Evolutionary conservation across 2,113 vertebrate genomes (phyloP).

Genomic region (Hystrix brachyura): DNA sequence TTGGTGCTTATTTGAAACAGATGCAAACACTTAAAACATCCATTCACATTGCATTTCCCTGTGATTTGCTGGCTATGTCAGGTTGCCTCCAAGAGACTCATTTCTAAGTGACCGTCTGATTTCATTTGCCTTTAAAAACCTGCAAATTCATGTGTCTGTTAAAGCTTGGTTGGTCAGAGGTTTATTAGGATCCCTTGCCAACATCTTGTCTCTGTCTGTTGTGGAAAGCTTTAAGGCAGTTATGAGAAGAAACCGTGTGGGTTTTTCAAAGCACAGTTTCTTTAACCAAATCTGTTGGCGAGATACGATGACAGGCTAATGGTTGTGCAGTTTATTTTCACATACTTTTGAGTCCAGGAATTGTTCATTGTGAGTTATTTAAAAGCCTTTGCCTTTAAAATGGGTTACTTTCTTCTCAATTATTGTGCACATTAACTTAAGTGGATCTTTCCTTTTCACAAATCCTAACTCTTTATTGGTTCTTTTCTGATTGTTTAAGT

Average conservation of each 20-base stretch:
- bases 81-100: constrained; percentile 70
- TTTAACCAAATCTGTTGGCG: constrained; percentile 58
- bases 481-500: neutral
- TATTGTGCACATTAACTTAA: constrained; percentile 26
- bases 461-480: constrained; percentile 8
- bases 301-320: constrained; percentile 12
- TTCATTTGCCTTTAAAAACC: constrained; percentile 57
- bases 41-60: constrained; percentile 63
- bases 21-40: constrained; percentile 82
- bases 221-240: constrained; percentile 44
- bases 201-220: constrained; percentile 66
- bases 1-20: constrained; percentile 81
- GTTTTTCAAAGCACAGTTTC: constrained; percentile 68
- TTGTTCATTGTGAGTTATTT: constrained; percentile 56
- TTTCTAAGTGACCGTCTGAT: constrained; percentile 74
- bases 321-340: constrained; percentile 53
- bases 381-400: constrained; percentile 33
- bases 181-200: constrained; percentile 65
- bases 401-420: neutral
- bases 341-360: constrained; percentile 52
- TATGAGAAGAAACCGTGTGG: constrained; percentile 54
- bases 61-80: constrained; percentile 73
- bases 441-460: neutral
- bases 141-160: constrained; percentile 47
- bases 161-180: neutral